phyloP scores from a whole-genome alignment of 2,797 vertebrate species.

The Diplodus puntazzo region DNA sequence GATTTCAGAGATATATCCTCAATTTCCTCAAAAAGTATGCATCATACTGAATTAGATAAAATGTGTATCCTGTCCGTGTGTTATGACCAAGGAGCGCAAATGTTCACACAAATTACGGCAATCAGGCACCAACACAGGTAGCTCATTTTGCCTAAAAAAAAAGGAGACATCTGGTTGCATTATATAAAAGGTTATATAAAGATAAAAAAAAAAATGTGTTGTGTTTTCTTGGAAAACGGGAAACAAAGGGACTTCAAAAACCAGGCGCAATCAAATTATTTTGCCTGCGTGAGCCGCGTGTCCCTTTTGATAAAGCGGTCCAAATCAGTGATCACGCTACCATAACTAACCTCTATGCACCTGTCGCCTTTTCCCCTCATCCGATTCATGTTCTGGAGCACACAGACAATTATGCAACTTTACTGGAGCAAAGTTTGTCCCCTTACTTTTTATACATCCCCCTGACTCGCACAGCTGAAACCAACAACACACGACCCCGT shows the following conservation, averaged over 20 bases:
- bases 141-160: too few relatives aligned
- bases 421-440: neutral
- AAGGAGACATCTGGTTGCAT: too few relatives aligned
- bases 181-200: too few relatives aligned
- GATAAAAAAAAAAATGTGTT: too few relatives aligned
- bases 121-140: neutral
- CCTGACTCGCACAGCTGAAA: conserved; percentile 6
- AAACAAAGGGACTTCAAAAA: too few relatives aligned
- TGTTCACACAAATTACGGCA: neutral
- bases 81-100: neutral
- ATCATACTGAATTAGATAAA: neutral
- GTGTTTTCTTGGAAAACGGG: too few relatives aligned
- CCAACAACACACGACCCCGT: neutral
- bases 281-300: neutral
- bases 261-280: neutral
- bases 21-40: neutral
- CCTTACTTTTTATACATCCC: neutral
- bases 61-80: neutral
- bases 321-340: neutral
- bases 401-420: neutral
- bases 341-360: neutral
- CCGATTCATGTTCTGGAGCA: neutral
- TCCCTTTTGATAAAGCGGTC: neutral
- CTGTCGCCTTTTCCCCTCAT: neutral
- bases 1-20: neutral